Conservation (phyloP, 2,888 invertebrate genomes). For the Cyrtodaria siliqua region DNA sequence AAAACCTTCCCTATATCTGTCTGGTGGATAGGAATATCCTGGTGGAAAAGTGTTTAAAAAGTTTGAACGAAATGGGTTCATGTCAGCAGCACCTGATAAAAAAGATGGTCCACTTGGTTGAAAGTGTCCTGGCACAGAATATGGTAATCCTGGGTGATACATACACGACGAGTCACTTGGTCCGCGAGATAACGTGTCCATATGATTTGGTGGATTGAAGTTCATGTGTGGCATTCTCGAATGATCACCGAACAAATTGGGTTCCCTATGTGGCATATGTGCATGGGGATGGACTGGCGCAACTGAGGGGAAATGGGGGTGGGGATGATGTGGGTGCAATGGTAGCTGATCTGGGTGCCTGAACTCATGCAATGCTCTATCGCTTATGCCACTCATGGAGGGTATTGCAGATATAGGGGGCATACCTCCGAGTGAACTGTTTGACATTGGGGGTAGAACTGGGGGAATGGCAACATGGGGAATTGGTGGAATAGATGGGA, state of each 20-base stretch:
- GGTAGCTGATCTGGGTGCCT: conserved; percentile 55
- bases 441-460: conserved; percentile 44
- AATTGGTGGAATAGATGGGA: conserved; percentile 47
- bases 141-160: conserved; percentile 60
- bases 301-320: conserved; percentile 59
- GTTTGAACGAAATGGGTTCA: conserved; percentile 67
- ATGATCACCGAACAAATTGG: conserved; percentile 69
- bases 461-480: conserved; percentile 46
- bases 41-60: conserved; percentile 67
- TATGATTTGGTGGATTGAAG: conserved; percentile 62
- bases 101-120: conserved; percentile 68
- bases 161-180: conserved; percentile 65
- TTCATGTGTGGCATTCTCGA: conserved; percentile 64
- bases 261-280: conserved; percentile 64
- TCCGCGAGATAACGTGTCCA: conserved; percentile 62
- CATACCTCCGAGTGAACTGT: conserved; percentile 47
- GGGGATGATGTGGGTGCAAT: conserved; percentile 55
- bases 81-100: conserved; percentile 65
- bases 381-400: conserved; percentile 41
- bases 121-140: conserved; percentile 58
- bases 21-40: conserved; percentile 65
- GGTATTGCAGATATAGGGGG: conserved; percentile 49
- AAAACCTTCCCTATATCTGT: conserved; percentile 62
- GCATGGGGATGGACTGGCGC: conserved; percentile 64
- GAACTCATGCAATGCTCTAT: conserved; percentile 54